A percentile compares a stretch with the other conserved stretches of the same genome.
These are phyloP conservation scores for Nephrotoma guestfalica DNA, from an alignment of 2,888 invertebrate genomes.

Conservation along the genomic window DNA sequence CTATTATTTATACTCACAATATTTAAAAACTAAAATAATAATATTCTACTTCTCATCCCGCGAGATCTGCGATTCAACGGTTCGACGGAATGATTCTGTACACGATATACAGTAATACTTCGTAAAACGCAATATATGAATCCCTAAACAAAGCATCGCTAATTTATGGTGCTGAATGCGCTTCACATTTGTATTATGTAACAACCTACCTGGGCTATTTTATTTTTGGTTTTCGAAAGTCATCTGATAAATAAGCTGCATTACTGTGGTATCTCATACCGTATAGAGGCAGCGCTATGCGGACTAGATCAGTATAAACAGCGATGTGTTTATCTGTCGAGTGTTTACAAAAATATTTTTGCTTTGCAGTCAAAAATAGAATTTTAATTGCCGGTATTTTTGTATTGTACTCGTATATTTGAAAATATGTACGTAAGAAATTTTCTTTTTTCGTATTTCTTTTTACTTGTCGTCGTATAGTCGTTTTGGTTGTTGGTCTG, in stretches of 20 bases:
- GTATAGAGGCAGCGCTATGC: no score
- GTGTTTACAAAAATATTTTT: not conserved
- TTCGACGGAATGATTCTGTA: not conserved
- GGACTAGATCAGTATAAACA: no score
- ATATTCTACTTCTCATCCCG: not conserved
- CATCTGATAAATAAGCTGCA: no score
- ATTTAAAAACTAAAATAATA: not conserved
- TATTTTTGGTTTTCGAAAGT: no score
- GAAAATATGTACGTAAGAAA: not conserved
- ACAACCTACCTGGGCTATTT: no score
- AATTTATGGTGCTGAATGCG: no score
- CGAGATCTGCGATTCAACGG: not conserved
- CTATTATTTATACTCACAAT: not conserved
- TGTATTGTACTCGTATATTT: not conserved
- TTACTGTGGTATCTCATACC: no score
- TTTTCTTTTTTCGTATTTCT: not conserved
- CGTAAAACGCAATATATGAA: no score
- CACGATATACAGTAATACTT: not conserved
- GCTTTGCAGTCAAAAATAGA: not conserved
- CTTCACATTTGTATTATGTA: no score
- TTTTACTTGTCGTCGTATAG: not conserved
- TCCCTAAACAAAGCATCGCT: no score
- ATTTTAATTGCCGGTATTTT: not conserved
- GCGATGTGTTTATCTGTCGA: not conserved
- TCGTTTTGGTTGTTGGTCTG: not conserved